These are phyloP conservation scores for Anorthoa munda DNA, from an alignment of 2,888 invertebrate genomes.

Conservation along the genomic window DNA sequence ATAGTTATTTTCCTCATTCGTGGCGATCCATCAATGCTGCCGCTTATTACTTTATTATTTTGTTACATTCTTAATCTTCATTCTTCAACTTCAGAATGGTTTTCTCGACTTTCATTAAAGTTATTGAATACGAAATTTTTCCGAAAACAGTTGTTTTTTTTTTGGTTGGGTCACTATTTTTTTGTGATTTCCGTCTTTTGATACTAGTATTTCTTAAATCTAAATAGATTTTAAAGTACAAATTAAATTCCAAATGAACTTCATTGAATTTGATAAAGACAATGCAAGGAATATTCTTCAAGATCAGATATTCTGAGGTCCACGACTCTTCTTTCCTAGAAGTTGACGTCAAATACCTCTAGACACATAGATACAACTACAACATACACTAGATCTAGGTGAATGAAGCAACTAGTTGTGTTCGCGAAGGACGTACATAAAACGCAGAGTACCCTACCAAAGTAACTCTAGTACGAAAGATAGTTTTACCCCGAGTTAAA, in stretches of 20 bases:
- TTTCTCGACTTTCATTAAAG: conserved; percentile 27
- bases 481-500: conserved; percentile 32
- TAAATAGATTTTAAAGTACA: not conserved
- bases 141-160: not conserved
- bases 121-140: not conserved
- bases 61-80: conserved; percentile 37
- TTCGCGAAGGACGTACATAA: conserved; percentile 41
- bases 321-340: not conserved
- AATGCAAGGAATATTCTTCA: not conserved
- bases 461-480: conserved; percentile 26
- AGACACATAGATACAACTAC: conserved; percentile 4
- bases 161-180: not conserved
- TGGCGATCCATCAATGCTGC: conserved; percentile 39
- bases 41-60: conserved; percentile 49
- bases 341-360: not conserved
- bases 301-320: not conserved
- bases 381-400: not conserved
- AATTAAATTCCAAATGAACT: not conserved
- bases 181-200: too few relatives aligned
- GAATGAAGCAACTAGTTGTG: conserved; percentile 50
- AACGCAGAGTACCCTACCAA: conserved; percentile 38
- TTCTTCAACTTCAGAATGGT: conserved; percentile 32
- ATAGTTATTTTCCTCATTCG: conserved; percentile 42
- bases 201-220: too few relatives aligned
- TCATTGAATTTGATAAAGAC: not conserved